Conservation (phyloP, 2,888 invertebrate genomes). For the Hymenopus coronatus region DNA sequence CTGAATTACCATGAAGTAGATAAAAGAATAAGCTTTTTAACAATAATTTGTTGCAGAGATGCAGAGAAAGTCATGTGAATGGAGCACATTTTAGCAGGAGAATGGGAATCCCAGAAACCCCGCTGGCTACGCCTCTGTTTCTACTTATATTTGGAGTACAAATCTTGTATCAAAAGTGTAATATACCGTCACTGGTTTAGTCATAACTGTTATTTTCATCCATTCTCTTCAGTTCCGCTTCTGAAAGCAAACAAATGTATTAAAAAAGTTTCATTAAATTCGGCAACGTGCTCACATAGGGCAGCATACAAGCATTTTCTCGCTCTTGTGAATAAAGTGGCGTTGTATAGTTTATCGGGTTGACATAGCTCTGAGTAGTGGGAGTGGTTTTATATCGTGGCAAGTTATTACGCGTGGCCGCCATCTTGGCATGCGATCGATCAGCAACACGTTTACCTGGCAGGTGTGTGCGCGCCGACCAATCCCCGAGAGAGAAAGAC, state of each 20-base stretch:
- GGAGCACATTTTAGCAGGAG: too few relatives aligned
- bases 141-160: too few relatives aligned
- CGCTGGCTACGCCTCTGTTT: too few relatives aligned
- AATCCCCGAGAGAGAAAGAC: background rate
- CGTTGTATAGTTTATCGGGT: background rate
- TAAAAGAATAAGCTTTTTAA: too few relatives aligned
- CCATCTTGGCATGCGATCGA: constrained; percentile 10
- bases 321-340: background rate
- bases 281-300: background rate
- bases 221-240: background rate
- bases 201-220: background rate
- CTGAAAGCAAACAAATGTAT: background rate
- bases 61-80: too few relatives aligned
- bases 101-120: too few relatives aligned
- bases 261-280: background rate
- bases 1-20: too few relatives aligned
- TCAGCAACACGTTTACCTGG: background rate
- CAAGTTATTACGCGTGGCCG: background rate
- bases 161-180: too few relatives aligned
- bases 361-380: too few relatives aligned
- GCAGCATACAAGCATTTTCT: background rate
- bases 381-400: background rate
- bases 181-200: background rate
- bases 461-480: background rate
- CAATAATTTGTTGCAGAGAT: too few relatives aligned